Percentiles rank a stretch among this genome's conserved stretches.
Conservation (phyloP, 2,113 vertebrate genomes). For the Aplodontia rufa region DNA sequence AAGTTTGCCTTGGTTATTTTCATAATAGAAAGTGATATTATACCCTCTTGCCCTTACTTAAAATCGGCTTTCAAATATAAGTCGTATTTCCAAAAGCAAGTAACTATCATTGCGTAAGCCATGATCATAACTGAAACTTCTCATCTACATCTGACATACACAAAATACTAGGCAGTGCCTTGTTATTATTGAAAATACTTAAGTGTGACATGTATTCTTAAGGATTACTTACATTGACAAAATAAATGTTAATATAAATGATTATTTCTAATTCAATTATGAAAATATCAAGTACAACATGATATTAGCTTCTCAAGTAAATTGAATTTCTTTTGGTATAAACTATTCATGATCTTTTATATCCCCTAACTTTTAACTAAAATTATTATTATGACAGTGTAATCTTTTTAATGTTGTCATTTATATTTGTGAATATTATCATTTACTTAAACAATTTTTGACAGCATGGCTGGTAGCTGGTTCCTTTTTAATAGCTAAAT, state of each 20-base stretch:
- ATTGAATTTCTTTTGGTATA: slow-evolving; percentile 55
- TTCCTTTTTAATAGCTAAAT: slow-evolving; percentile 40
- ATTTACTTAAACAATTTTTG: slow-evolving; percentile 31
- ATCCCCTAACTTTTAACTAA: slow-evolving; percentile 5
- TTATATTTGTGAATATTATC: neutral
- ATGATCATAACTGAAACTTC: slow-evolving; percentile 26
- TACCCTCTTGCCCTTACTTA: neutral
- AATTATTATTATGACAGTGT: slow-evolving; percentile 39
- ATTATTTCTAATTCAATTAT: slow-evolving; percentile 52
- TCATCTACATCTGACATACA: neutral
- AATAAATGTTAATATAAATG: slow-evolving; percentile 54
- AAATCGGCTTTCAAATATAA: slow-evolving; percentile 18
- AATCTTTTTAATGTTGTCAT: slow-evolving; percentile 52
- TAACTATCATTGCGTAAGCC: neutral
- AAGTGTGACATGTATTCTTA: neutral
- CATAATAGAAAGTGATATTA: neutral
- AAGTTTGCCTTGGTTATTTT: slow-evolving; percentile 30
- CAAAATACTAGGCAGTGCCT: neutral
- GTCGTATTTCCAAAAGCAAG: slow-evolving; percentile 22
- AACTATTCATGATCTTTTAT: slow-evolving; percentile 46
- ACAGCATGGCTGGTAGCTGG: neutral
- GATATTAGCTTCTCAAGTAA: slow-evolving; percentile 18
- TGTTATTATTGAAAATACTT: slow-evolving; percentile 45
- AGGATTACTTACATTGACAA: slow-evolving; percentile 48
- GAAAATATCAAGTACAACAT: slow-evolving; percentile 53